Evolutionary conservation across 2,888 invertebrate species (phyloP), one percentile per base, ranked within the genome.

Genomic region (Mesodorylaimus sp.): DNA sequence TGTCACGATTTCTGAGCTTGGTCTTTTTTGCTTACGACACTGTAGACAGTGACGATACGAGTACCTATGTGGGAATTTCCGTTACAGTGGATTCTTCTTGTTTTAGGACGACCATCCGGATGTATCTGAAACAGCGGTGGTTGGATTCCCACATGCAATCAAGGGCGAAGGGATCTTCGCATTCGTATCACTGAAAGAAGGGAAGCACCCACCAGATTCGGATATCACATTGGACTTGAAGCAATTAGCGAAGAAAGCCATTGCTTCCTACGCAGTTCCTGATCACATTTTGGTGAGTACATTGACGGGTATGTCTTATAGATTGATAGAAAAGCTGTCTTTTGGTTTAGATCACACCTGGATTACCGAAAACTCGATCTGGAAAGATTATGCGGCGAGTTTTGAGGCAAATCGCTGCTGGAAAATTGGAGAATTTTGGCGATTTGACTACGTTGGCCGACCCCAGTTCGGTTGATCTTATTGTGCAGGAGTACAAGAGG

Each of bases 91-190:
- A n/a, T n/a, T n/a, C n/a, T n/a, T n/a, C n/a, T n/a, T 26, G 25
- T 50, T 57, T 1, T 54, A 67, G 68, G 63, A 65, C 55, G 66
- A 68, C 32, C 73, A 74, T 56, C 58, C 58, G 24, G 60, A 53
- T 13, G 67, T 72, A 2, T 69, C 71, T 16, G 74, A 74, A 57
- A 60, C 70, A 1, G 74, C 73, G 1, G 73, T 72, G 3, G 72
- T 74, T 19, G 73, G 73, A 13, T 69, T 57, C 55, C 72, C 73
- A 2, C 73, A 74, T 62, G 66, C 67, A 2, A 59, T 73, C 28
- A 74, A 73, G 60, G 74, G 74, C 45, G 72, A 74, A 65, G 71
- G 64, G n/a, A 63, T 74, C 27, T 73, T 69, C 61, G 72, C 73
- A 26, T 73, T 65, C 61, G 56, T 67, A 23, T 62, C 61, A 10